phyloP scores from a whole-genome alignment of 2,113 vertebrate species.

The Catharus fuscescens region DNA sequence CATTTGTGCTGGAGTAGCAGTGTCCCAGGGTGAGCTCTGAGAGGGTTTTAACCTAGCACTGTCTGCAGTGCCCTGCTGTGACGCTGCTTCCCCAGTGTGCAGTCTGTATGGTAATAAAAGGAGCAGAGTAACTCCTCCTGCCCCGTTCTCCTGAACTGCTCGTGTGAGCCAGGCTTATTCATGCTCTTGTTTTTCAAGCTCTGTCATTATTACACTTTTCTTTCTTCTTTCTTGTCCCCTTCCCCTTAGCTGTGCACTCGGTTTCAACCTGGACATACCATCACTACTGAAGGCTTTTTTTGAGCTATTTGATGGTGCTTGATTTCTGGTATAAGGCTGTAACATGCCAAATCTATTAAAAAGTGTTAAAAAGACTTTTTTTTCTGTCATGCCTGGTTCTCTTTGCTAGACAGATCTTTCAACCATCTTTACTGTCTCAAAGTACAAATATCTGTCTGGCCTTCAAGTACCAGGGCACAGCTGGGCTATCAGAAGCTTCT shows the following conservation, averaged over 20 bases:
- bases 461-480: not conserved
- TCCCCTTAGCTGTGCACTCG: not conserved
- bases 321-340: not conserved
- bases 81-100: not conserved
- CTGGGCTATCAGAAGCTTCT: not conserved
- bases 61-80: not conserved
- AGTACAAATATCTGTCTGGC: not conserved
- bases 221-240: not conserved
- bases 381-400: not conserved
- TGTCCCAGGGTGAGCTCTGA: not conserved
- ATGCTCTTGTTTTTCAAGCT: not conserved
- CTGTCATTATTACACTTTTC: not conserved
- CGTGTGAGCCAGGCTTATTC: not conserved
- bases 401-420: not conserved
- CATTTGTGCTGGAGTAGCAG: not conserved
- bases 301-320: not conserved
- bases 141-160: not conserved
- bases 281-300: not conserved
- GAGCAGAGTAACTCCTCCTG: not conserved
- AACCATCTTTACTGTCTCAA: not conserved
- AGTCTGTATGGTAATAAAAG: not conserved
- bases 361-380: not conserved
- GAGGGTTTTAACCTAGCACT: not conserved
- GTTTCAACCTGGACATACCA: not conserved
- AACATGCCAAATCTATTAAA: not conserved